Base-by-base conservation (phyloP, 2,888 invertebrate genomes). In the Labia minor region DNA sequence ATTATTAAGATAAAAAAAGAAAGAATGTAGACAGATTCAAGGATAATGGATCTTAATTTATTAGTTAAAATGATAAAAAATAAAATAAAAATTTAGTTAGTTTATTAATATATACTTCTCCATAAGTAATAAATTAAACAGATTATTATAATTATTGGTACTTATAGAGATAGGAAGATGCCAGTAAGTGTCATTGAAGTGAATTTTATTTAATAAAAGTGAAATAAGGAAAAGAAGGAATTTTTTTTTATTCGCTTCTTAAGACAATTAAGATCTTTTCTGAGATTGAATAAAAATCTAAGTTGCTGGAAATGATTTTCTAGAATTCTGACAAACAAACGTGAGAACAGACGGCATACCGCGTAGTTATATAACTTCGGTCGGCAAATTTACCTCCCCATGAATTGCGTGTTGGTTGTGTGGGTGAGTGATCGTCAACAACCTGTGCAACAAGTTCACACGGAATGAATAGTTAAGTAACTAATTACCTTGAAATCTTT, bases 271-370 rank as follows among this genome's bases (percentile, higher is more conserved):
- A 49, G 49, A 49, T 49, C n/a, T 49, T 14, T 49, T 49, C 49
- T n/a, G 16, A 2, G 49, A 49, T 49, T 49, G 49, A 49, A 49
- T 49, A 49, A 49, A 14, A 49, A 16, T 16, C 49, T n/a, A 14
- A 49, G 49, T 14, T 49, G 16, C n/a, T 49, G 49, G 49, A 49
- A 49, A 49, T 49, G 49, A 49, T 49, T 49, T 49, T 49, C 49
- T n/a, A 49, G 49, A 49, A 49, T n/a, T 49, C 49, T 49, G 49
- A 49, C 49, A 49, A n/a, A n/a, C n/a, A n/a, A 49, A 49, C 49
- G 49, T 49, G 49, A 49, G 49, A 49, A 49, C 49, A 10, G 49
- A 49, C n/a, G 49, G 49, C n/a, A 16, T 2, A 49, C n/a, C 14
- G 49, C 3, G 49, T 3, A 8, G n/a, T 49, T 49, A 49, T 49